A percentile compares a stretch with the other conserved stretches of the same genome.
Evolutionary conservation across 1,140 invertebrate genomes (phyloP).

Genomic region (Tribolium madens): DNA sequence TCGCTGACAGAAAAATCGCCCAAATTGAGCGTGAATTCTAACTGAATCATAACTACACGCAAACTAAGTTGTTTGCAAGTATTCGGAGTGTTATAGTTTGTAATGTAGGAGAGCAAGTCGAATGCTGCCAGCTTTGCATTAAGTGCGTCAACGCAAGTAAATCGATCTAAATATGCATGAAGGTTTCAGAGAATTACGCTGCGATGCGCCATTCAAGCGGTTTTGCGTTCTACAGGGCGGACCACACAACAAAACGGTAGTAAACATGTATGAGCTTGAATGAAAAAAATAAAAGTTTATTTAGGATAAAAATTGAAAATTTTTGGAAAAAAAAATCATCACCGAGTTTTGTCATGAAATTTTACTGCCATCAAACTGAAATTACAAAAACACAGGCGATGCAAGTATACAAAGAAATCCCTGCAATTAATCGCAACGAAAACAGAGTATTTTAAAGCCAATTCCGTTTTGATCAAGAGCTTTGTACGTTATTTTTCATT

Average conservation of each 20-base stretch:
- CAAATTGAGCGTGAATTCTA: background rate
- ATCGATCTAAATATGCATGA: slow-evolving; percentile 35
- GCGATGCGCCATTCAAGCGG: too few relatives aligned
- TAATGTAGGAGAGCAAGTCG: slow-evolving; percentile 29
- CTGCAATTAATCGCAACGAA: too few relatives aligned
- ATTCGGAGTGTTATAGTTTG: slow-evolving; percentile 29
- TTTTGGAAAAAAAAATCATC: too few relatives aligned
- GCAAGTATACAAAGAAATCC: background rate
- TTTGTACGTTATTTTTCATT: background rate
- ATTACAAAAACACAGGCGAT: background rate
- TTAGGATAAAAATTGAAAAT: too few relatives aligned
- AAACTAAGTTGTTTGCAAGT: slow-evolving; percentile 37
- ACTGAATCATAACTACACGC: background rate
- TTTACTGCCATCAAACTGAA: too few relatives aligned
- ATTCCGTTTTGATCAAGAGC: background rate
- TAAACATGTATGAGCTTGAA: too few relatives aligned
- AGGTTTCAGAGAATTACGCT: slow-evolving; percentile 29
- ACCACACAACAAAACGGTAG: too few relatives aligned
- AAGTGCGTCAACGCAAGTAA: slow-evolving; percentile 28
- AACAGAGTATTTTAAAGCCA: background rate
- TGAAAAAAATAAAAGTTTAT: too few relatives aligned
- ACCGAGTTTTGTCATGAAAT: too few relatives aligned
- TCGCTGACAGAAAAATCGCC: background rate
- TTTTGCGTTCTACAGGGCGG: too few relatives aligned
- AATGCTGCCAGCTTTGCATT: slow-evolving; percentile 23